Base-by-base conservation (phyloP, 1,140 invertebrate species). In the Zaprionus tsacasi region DNA sequence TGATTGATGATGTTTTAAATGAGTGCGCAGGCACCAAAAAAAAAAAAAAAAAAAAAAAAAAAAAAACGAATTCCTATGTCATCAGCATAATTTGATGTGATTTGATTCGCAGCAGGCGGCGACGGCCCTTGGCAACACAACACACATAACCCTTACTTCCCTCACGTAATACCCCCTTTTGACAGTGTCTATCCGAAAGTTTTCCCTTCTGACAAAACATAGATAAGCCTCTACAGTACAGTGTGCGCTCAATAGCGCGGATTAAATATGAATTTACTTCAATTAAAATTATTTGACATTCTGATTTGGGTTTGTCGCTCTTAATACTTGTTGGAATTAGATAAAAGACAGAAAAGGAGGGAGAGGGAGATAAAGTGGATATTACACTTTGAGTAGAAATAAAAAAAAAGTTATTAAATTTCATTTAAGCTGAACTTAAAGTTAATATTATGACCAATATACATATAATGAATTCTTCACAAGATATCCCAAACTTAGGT, bases 1-100 rank as follows among this genome's bases (percentile, higher is more conserved):
- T 74, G 71, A 90, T 90, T 90, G 87, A 90, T 90, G 87, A 87
- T 87, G 61, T 91, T 91, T 90, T 91, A 91, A 90, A 90, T 90
- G 87, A 85, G 77, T 69, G 70, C 79, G 88, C 72, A 2, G 21
- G 21, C 21, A 21, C 21, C 21, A 1, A 21, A 21, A 21, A 21
- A 21, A 21, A 21, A 21, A 21, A 21, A 21, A 21, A 21, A 21
- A 21, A 21, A 21, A 21, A 21, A 21, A 21, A 21, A 21, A 21
- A 21, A 21, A 21, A 21, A 21, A 21, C 21, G 3, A 30, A 71
- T 76, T 70, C 60, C 60, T 70, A 70, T 71, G 73, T 56, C 68
- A 76, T 76, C 60, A 76, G 68, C 72, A 76, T 76, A 76, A 66
- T 76, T 66, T 76, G 68, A 70, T 71, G 73, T 66, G 73, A 76